Conservation (phyloP, 2,888 invertebrate species). For the Candidula unifasciata region DNA sequence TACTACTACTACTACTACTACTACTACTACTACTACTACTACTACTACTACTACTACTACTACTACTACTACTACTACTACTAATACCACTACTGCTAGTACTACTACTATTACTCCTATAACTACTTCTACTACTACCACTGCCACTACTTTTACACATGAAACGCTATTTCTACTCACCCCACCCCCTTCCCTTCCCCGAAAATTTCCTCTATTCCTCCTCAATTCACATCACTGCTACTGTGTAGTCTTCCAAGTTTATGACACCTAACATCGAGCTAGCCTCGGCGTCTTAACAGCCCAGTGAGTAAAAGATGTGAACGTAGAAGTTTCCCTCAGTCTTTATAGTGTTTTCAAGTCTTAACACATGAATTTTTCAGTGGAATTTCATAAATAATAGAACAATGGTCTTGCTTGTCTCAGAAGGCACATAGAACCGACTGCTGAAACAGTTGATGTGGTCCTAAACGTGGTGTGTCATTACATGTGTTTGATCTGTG, state of each 20-base stretch:
- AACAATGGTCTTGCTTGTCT: constrained; percentile 58
- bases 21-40: constrained; percentile 38
- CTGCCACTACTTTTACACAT: too few relatives aligned
- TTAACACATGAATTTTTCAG: constrained; percentile 62
- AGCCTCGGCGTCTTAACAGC: too few relatives aligned
- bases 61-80: constrained; percentile 44
- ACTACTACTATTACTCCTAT: not conserved
- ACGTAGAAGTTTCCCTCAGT: constrained; percentile 38
- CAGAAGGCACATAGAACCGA: constrained; percentile 44
- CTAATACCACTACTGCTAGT: constrained; percentile 38
- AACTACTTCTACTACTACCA: too few relatives aligned
- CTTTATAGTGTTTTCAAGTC: constrained; percentile 59
- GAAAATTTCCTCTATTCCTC: too few relatives aligned
- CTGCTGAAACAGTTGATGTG: not conserved
- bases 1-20: constrained; percentile 31
- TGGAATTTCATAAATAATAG: constrained; percentile 63
- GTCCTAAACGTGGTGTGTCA: too few relatives aligned
- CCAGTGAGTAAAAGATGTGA: constrained; percentile 30
- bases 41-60: constrained; percentile 34
- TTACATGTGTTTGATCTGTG: too few relatives aligned
- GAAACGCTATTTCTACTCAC: too few relatives aligned
- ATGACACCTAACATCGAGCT: too few relatives aligned
- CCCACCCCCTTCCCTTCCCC: too few relatives aligned
- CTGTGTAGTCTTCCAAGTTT: too few relatives aligned
- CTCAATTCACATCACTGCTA: too few relatives aligned